Conservation (phyloP, 2,797 vertebrate genomes). For the Vespertilio murinus region DNA sequence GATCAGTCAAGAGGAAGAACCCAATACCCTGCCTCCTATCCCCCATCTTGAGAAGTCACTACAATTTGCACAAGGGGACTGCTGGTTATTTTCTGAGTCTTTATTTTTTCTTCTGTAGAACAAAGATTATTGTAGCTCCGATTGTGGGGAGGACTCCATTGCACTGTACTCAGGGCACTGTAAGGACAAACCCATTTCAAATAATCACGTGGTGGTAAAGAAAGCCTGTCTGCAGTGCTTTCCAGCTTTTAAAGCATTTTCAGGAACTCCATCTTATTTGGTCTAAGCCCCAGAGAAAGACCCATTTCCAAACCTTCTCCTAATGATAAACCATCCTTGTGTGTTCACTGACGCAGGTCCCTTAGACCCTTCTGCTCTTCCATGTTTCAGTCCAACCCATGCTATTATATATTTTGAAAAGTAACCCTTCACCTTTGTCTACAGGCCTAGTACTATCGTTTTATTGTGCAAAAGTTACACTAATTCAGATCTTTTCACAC, state of each 20-base stretch:
- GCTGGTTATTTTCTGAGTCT: not conserved
- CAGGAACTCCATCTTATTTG: constrained; percentile 15
- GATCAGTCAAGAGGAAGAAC: not conserved
- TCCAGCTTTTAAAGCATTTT: constrained; percentile 3
- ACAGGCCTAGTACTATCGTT: not conserved
- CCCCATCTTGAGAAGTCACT: not conserved
- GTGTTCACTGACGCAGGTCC: not conserved
- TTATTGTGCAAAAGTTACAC: not conserved
- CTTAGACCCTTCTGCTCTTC: not conserved
- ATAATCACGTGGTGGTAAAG: not conserved
- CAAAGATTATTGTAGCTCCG: constrained; percentile 36
- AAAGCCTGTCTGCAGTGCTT: not conserved
- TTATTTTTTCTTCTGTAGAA: not conserved
- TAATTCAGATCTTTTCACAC: not conserved
- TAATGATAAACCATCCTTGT: not conserved
- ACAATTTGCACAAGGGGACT: too few species aligned
- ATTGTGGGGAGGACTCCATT: not conserved
- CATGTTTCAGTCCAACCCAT: not conserved
- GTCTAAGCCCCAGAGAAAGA: not conserved
- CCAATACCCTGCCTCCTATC: not conserved
- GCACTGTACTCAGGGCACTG: not conserved
- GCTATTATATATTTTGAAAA: constrained; percentile 1
- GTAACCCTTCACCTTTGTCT: not conserved
- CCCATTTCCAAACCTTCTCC: not conserved
- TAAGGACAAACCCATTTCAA: constrained; percentile 38